Evolutionary conservation across 2,113 vertebrate species (phyloP).

Genomic region (Petroica traversi): DNA sequence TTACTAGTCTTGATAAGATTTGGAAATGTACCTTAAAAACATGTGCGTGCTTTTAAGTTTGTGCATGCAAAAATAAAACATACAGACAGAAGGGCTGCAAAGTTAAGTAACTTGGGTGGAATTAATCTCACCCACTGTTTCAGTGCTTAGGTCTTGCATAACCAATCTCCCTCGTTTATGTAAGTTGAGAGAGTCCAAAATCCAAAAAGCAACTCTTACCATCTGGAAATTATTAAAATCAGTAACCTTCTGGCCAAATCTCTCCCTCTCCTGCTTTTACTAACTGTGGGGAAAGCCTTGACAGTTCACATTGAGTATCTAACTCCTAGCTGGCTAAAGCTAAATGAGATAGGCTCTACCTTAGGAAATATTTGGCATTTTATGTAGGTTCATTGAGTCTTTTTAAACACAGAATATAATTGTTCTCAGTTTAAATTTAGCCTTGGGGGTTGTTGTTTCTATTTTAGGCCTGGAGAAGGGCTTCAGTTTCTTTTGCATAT

Average conservation of each 20-base stretch:
- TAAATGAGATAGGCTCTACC: not conserved
- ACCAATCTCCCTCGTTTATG: not conserved
- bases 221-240: slow-evolving; percentile 2
- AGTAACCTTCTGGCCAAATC: not conserved
- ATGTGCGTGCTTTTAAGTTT: not conserved
- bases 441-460: not conserved
- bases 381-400: not conserved
- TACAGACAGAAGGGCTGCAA: not conserved
- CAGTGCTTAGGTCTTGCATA: not conserved
- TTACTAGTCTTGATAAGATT: not conserved
- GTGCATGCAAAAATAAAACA: not conserved
- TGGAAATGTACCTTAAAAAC: not conserved
- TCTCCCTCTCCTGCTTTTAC: not conserved
- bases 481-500: not conserved
- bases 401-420: not conserved
- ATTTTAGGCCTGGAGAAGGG: not conserved
- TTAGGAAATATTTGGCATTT: not conserved
- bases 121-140: not conserved
- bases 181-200: not conserved
- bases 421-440: not conserved
- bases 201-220: not conserved
- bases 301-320: not conserved
- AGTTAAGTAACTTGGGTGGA: slow-evolving; percentile 5
- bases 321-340: not conserved
- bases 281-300: not conserved